These are phyloP conservation scores for Drosophila asahinai DNA, from an alignment of 1,140 invertebrate species.

Conservation along the genomic window DNA sequence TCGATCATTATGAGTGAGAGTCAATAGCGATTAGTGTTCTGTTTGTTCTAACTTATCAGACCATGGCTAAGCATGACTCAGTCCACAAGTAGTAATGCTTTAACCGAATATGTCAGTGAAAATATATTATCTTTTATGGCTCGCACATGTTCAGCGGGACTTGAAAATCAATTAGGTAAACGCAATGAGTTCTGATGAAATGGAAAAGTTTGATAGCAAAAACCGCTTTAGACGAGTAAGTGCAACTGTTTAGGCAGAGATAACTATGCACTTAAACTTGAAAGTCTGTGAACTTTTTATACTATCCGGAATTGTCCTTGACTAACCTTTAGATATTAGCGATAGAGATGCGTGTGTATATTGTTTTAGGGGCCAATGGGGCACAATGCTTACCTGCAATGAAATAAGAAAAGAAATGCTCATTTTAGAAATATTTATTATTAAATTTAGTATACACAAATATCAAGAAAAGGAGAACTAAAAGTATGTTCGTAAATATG, in stretches of 20 bases:
- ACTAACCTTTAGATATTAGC: constrained; percentile 5
- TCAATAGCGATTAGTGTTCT: not conserved
- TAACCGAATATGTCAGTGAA: not conserved
- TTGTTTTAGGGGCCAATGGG: not conserved
- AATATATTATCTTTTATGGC: constrained; percentile 17
- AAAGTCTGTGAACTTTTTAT: not conserved
- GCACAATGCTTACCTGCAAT: constrained; percentile 50
- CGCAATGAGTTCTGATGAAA: constrained; percentile 4
- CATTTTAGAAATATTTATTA: not conserved
- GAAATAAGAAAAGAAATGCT: constrained; percentile 10
- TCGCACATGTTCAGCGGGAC: not conserved
- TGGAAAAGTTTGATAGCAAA: not conserved
- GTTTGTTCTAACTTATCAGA: constrained; percentile 2
- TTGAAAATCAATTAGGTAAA: constrained; percentile 24
- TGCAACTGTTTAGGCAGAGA: not conserved
- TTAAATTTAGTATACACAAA: not conserved
- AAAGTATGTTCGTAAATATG: not conserved
- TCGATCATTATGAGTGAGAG: constrained; percentile 14
- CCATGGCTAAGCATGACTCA: not conserved
- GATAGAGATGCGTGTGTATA: too few relatives aligned
- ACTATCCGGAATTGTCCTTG: not conserved
- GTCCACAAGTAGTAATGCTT: not conserved
- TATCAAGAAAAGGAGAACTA: not conserved
- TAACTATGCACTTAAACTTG: not conserved
- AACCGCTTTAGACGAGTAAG: not conserved